These are phyloP conservation scores for Amphibalanus amphitrite DNA, from an alignment of 1,140 invertebrate species.

Conservation along the genomic window DNA sequence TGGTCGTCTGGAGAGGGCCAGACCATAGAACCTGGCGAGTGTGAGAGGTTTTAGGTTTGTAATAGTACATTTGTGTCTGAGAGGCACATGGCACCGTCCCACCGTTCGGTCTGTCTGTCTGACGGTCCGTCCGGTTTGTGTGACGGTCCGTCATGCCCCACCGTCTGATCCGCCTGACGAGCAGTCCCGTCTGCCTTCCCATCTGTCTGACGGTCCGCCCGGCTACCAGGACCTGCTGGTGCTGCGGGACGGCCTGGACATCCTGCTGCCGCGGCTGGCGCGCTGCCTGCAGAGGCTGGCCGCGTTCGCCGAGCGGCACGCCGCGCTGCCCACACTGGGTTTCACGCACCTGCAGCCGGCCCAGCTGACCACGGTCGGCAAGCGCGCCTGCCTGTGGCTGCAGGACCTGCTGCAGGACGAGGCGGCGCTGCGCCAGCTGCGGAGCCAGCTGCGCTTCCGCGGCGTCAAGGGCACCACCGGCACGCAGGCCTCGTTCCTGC, in stretches of 20 bases:
- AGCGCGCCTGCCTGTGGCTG: constrained; percentile 86
- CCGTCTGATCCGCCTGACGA: too few relatives aligned
- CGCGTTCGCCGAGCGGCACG: constrained; percentile 64
- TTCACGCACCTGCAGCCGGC: constrained; percentile 97
- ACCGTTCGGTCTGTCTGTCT: too few relatives aligned
- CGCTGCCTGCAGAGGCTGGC: constrained; percentile 57
- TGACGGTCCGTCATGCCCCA: too few relatives aligned
- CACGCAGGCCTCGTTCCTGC: constrained; percentile 91
- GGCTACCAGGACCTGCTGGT: constrained; percentile 63
- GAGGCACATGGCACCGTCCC: too few relatives aligned
- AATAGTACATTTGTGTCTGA: too few relatives aligned
- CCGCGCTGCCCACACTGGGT: constrained; percentile 68
- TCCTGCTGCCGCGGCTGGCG: constrained; percentile 70
- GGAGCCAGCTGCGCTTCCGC: constrained; percentile 69
- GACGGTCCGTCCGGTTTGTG: too few relatives aligned
- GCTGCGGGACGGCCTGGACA: constrained; percentile 66
- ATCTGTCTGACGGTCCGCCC: too few relatives aligned
- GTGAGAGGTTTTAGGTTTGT: too few relatives aligned
- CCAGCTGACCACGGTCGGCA: constrained; percentile 94
- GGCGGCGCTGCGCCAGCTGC: constrained; percentile 49
- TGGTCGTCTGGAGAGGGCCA: too few relatives aligned
- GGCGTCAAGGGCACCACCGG: constrained; percentile 98
- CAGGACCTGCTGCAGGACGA: constrained; percentile 93
- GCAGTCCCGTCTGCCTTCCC: too few relatives aligned
- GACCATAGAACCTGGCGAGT: too few relatives aligned